Evolutionary conservation across 2,888 invertebrate genomes (phyloP).

Genomic region (Andrena minutula): DNA sequence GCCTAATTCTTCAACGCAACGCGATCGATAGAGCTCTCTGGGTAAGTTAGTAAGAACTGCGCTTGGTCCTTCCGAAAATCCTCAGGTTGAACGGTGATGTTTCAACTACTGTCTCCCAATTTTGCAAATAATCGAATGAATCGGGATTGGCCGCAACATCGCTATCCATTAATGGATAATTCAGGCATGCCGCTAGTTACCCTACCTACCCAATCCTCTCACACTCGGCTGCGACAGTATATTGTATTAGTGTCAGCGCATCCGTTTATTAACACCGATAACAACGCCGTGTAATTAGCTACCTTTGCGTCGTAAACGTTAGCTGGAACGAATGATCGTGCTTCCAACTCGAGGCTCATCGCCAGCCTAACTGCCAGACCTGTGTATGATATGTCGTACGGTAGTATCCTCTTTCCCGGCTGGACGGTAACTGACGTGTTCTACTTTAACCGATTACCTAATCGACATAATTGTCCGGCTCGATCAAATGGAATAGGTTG

Average conservation of each 20-base stretch:
- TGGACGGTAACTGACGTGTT: conserved; percentile 7
- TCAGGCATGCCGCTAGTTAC: conserved; percentile 73
- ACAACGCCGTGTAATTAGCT: conserved; percentile 70
- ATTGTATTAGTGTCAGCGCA: conserved; percentile 78
- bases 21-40: neutral
- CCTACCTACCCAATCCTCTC: conserved; percentile 42
- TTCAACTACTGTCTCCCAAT: conserved; percentile 51
- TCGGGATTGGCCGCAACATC: conserved; percentile 77
- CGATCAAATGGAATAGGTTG: conserved; percentile 37
- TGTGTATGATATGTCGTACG: neutral
- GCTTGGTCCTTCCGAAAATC: conserved; percentile 17
- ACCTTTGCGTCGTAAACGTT: conserved; percentile 61
- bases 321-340: conserved; percentile 61
- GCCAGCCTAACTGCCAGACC: conserved; percentile 33
- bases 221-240: conserved; percentile 56
- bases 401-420: neutral
- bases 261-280: conserved; percentile 80
- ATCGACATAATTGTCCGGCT: conserved; percentile 48
- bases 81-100: conserved; percentile 32
- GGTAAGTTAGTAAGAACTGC: neutral
- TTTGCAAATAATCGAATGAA: conserved; percentile 81
- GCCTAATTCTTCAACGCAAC: neutral
- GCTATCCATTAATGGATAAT: conserved; percentile 81
- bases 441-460: conserved; percentile 46
- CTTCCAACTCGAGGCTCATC: conserved; percentile 49